Conservation (phyloP, 2,113 vertebrate species). For the Steatornis caripensis region DNA sequence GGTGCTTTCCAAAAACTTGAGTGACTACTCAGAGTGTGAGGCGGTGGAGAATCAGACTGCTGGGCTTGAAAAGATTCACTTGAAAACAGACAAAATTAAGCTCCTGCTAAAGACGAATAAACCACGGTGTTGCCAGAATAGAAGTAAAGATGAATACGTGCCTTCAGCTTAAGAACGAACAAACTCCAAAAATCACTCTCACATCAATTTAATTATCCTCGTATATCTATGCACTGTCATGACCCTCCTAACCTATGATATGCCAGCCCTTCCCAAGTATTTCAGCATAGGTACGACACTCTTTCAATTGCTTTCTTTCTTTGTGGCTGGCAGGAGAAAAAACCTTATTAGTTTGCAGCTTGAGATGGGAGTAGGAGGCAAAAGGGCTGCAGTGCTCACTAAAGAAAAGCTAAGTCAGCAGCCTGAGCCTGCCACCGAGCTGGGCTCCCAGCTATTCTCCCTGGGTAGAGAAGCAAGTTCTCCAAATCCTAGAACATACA, state of each 20-base stretch:
- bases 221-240: not conserved
- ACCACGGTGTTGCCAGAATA: not conserved
- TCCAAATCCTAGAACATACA: not conserved
- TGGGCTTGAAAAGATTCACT: not conserved
- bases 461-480: not conserved
- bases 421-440: not conserved
- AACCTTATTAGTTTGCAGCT: not conserved
- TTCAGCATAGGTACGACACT: not conserved
- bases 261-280: not conserved
- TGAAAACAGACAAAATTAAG: not conserved
- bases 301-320: not conserved
- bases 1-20: not conserved
- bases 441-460: not conserved
- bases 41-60: not conserved
- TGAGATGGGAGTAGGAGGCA: not conserved
- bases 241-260: not conserved
- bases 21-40: rapidly evolving
- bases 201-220: not conserved
- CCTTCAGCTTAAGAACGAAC: not conserved
- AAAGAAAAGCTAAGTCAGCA: slow-evolving; percentile 30
- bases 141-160: not conserved
- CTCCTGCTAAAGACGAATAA: not conserved
- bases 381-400: not conserved
- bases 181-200: not conserved
- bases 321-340: not conserved